Percentiles rank a stretch among this genome's conserved stretches.
Evolutionary conservation across 1,140 invertebrate species (phyloP).

Genomic region (Trichonephila clavipes): DNA sequence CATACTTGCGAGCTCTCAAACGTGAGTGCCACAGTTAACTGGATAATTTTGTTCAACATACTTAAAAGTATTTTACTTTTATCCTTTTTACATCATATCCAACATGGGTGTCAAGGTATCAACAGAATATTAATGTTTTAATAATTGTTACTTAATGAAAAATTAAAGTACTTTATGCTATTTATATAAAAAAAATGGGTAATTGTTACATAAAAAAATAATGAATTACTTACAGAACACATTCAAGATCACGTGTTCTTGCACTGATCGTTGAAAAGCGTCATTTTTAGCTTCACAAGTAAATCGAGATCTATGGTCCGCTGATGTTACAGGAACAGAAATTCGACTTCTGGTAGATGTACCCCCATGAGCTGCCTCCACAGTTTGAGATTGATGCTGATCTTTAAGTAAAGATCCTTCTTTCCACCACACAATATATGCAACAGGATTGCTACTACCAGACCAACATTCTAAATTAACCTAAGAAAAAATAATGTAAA

Average conservation of each 20-base stretch:
- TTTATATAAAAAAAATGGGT: too few relatives aligned
- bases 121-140: too few relatives aligned
- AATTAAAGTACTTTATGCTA: too few relatives aligned
- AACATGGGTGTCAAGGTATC: too few relatives aligned
- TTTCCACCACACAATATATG: conserved; percentile 94
- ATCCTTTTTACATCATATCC: too few relatives aligned
- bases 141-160: too few relatives aligned
- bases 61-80: too few relatives aligned
- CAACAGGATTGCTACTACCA: conserved; percentile 94
- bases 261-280: conserved; percentile 89
- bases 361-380: conserved; percentile 90
- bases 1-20: too few relatives aligned
- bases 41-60: too few relatives aligned
- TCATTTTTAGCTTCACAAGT: conserved; percentile 95
- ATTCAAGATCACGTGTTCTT: conserved; percentile 92
- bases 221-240: conserved; percentile 91
- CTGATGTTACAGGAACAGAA: conserved; percentile 90
- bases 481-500: conserved; percentile 5
- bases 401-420: conserved; percentile 87
- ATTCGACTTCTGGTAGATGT: conserved; percentile 90
- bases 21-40: too few relatives aligned
- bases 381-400: conserved; percentile 86
- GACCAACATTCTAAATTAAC: conserved; percentile 90
- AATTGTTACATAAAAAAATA: too few relatives aligned
- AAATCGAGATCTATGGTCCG: conserved; percentile 93